phyloP scores from a whole-genome alignment of 2,888 invertebrate species.

The Nemotelus pantherinus region DNA sequence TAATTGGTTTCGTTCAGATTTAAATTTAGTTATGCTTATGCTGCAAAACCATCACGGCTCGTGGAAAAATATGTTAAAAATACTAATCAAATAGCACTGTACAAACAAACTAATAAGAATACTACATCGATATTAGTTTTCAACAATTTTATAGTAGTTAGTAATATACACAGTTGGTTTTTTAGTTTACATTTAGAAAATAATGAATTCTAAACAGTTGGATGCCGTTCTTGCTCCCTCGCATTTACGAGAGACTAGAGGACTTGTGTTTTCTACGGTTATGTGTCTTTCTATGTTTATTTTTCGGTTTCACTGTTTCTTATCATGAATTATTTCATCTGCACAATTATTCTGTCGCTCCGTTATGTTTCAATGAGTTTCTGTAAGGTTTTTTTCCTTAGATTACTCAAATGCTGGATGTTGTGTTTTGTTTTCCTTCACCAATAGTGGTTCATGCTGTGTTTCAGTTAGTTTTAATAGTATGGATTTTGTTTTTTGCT shows the following conservation, averaged over 20 bases:
- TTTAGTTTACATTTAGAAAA: slow-evolving; percentile 26
- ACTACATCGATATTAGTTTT: slow-evolving; percentile 1
- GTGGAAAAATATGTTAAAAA: neutral
- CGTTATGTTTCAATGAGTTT: no score
- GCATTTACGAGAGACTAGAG: neutral
- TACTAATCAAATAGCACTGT: no score
- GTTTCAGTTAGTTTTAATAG: slow-evolving; percentile 13
- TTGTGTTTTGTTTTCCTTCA: no score
- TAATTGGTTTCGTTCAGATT: neutral
- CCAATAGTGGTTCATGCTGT: no score
- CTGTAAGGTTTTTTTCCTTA: no score
- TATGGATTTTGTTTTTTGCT: slow-evolving; percentile 1
- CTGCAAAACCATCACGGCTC: neutral
- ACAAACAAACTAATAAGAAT: slow-evolving; percentile 11
- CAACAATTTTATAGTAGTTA: neutral
- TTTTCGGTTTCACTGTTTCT: neutral
- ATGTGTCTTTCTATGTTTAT: slow-evolving; percentile 7
- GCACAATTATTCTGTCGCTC: no score
- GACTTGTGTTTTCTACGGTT: neutral
- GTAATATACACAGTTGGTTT: slow-evolving; percentile 26
- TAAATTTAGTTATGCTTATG: neutral
- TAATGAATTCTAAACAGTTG: slow-evolving; percentile 24
- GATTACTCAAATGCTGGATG: no score
- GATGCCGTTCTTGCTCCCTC: neutral
- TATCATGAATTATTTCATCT: no score